Evolutionary conservation across 2,888 invertebrate species (phyloP), one percentile per base, ranked within the genome.

Genomic region (Metacarcinus magister): DNA sequence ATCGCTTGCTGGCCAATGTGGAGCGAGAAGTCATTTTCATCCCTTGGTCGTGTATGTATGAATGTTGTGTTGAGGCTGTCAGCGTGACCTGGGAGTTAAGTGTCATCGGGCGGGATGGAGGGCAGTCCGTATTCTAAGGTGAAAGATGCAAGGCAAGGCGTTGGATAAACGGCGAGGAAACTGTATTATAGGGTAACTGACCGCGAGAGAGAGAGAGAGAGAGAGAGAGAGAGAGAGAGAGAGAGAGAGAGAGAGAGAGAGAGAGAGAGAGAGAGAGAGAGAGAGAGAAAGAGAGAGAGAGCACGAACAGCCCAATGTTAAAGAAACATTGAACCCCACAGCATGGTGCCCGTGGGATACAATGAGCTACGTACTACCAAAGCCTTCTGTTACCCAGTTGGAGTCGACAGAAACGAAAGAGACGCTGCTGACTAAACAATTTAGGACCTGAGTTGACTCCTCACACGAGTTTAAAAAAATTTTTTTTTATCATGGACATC

Each of bases 141-240:
- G 90, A 90, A n/a, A 10, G 44, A 90, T 43, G 90, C 90, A 46
- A 44, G 46, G 39, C 16, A 16, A 16, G 5, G 10, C 8, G 44
- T 23, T 13, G 2, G 90, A 32, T 13, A 39, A 67, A 23, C 89
- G 44, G 94, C 5, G 87, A 3, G 48, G 54, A 39, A 19, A 3
- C 19, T 92, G 32, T 43, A 0, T 8, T 3, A 92, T 3, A 92
- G 39, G 46, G 92, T 46, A 39, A 43, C 32, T 93, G 32, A 48
- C 23, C 13, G 93, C 23, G 75, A 75, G 75, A 94, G 75, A 75
- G 43, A 94, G 44, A 75, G 75, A 94, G 46, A 94, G 60, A 82
- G 67, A 93, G 93, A 93, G 93, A 93, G 93, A 93, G 93, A 93
- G 93, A 93, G 93, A 93, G 93, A 93, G 93, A 93, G 93, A 93